These are phyloP conservation scores for Leptodactylus fuscus DNA, from an alignment of 2,113 vertebrate species.

Conservation along the genomic window DNA sequence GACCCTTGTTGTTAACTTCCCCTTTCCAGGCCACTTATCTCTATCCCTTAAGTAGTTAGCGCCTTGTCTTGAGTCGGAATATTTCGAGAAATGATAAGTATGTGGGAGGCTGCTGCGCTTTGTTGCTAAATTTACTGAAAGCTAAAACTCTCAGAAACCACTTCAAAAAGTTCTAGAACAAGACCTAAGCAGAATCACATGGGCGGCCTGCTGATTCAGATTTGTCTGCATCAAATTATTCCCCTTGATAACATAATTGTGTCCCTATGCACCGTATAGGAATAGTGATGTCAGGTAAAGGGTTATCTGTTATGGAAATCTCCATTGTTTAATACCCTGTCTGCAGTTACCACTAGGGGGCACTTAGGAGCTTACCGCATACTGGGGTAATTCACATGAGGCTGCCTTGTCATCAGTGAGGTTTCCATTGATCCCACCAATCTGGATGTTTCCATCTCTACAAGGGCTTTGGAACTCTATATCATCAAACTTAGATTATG, in stretches of 20 bases:
- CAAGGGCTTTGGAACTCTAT: no score
- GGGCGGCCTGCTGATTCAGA: not conserved
- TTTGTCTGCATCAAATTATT: not conserved
- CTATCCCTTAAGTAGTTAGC: not conserved
- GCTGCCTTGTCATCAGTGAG: no score
- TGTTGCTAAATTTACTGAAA: slow-evolving; percentile 5
- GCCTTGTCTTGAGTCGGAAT: not conserved
- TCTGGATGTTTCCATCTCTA: no score
- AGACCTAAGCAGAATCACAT: slow-evolving; percentile 11
- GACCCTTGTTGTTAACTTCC: not conserved
- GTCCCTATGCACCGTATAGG: not conserved
- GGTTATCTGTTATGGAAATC: no score
- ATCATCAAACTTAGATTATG: no score
- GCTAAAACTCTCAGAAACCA: slow-evolving; percentile 8
- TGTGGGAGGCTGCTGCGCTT: slow-evolving; percentile 2
- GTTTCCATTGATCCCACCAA: no score
- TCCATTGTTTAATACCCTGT: no score
- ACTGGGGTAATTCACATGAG: no score
- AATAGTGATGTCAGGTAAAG: no score
- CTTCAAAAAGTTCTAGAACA: slow-evolving; percentile 1
- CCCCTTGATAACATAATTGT: not conserved
- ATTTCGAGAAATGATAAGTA: slow-evolving; percentile 11
- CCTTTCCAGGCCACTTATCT: not conserved
- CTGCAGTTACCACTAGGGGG: no score
- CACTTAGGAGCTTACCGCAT: no score